Evolutionary conservation across 1,140 invertebrate species (phyloP), one percentile per base, ranked within the genome.

Genomic region (Drosophila setifemur): DNA sequence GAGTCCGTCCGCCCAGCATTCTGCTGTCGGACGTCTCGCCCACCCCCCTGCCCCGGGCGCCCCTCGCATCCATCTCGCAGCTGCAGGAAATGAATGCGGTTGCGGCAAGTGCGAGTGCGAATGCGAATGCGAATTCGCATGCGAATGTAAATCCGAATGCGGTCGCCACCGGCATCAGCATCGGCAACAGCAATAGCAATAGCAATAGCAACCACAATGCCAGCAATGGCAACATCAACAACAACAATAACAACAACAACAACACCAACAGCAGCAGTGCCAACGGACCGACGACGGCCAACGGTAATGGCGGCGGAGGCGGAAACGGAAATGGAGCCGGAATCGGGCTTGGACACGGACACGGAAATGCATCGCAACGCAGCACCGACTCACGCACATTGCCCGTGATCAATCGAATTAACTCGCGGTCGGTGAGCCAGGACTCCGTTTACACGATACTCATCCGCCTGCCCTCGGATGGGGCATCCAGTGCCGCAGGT

Each of bases 401-500:
- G 42, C 92, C 92, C 3, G 82, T 79, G 33, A 74, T 68, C 44
- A 90, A 88, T 61, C 73, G 73, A 50, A 85, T 85, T 26, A 77
- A 75, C 5, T 88, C 89, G 9, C 92, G 94, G 57, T 95, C 94
- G 2, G 92, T 93, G 7, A 95, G 94, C 19, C 94, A 92, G 50
- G 94, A 95, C 66, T 95, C 94, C 29, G 95, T 98, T 4, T 98
- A 98, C 92, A 98, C 97, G 44, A 98, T 98, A 83, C 90, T 98
- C 53, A 98, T 98, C 69, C 93, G 95, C 73, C 91, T 98, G 66
- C 97, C 97, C 33, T 93, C 93, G 1, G 92, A 93, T 29, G 90
- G 91, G 37, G 92, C 91, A 54, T 68, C 92, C 86, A 70, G 91
- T 21, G 58, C 63, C 14, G 93, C 91, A n/a, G n/a, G n/a, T n/a